Conservation (phyloP, 2,113 vertebrate species). For the Melierax canorus region DNA sequence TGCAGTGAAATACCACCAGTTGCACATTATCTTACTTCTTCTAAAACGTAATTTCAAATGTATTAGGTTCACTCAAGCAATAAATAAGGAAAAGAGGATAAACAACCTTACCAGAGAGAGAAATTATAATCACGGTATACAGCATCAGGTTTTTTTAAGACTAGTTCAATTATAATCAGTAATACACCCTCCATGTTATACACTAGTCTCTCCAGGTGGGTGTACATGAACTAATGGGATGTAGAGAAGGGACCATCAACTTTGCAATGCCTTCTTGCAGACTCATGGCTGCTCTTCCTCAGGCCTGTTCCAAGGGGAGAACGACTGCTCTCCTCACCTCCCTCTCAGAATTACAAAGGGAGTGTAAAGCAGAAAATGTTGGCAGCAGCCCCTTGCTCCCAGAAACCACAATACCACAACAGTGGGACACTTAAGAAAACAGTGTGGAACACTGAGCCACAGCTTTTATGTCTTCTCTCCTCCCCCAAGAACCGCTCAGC, state of each 20-base stretch:
- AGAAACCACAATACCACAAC: background rate
- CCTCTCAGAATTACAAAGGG: background rate
- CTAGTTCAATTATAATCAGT: background rate
- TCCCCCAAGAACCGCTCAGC: background rate
- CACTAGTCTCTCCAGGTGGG: background rate
- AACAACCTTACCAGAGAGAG: background rate
- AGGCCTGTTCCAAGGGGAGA: background rate
- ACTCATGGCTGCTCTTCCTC: background rate
- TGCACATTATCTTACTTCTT: background rate
- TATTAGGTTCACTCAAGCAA: conserved; percentile 3
- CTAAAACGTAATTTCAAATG: background rate
- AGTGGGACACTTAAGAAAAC: background rate
- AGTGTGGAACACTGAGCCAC: background rate
- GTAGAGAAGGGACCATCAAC: background rate
- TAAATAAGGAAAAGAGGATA: conserved; percentile 2
- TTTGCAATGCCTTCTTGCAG: background rate
- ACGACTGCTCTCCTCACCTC: background rate
- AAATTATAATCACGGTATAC: background rate
- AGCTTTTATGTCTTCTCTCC: background rate
- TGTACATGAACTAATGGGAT: background rate
- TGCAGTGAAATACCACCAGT: conserved; percentile 11
- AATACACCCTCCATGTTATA: background rate
- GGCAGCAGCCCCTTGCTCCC: background rate
- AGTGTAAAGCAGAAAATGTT: background rate
- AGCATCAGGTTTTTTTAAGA: background rate